Base-by-base conservation (phyloP, 2,797 vertebrate species). In the Anabacerthia variegaticeps region DNA sequence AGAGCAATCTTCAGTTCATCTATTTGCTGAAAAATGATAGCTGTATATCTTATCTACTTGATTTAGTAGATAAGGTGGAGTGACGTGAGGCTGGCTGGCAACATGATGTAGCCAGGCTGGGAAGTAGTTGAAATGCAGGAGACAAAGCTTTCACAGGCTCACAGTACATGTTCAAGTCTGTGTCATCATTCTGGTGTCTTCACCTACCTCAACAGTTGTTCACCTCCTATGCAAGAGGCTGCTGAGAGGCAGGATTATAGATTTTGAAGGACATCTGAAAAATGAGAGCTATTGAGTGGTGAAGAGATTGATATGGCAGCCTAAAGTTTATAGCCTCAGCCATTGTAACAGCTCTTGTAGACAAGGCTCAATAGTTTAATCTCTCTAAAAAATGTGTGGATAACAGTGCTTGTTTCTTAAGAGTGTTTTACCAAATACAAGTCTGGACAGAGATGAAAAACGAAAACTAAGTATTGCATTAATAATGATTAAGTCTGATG, bases 401-500 rank as follows among this genome's bases (percentile, higher is more conserved):
- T 61, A 93, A 74, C 37, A 68, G 32, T 41, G 55, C 15, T 73
- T 86, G 62, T 56, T 94, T 88, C 63, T 86, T 51, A 86, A 66
- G 46, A 81, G 30, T 23, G n/a, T 85, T 92, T 88, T 78, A 61
- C 43, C 37, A 80, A 89, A 78, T n/a, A 22, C 56, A 88, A 68
- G 77, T 73, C 75, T 71, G 56, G 27, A 77, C 65, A 82, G 44
- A 22, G 79, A 59, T 20, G 27, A 37, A 76, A 92, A 90, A 94
- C 39, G 8, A 88, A 88, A 56, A 73, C 63, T 67, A 92, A 93
- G 26, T 82, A 89, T 61, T 92, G 27, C 66, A 78, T 76, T 86
- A 90, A 62, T 78, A 93, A 74, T 63, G 37, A 84, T 92, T 76
- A 86, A 93, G n/a, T 16, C 30, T 65, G 43, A 74, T 83, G 46